Conservation (phyloP, 2,113 vertebrate genomes). For the Campylomormyrus tamandua region DNA sequence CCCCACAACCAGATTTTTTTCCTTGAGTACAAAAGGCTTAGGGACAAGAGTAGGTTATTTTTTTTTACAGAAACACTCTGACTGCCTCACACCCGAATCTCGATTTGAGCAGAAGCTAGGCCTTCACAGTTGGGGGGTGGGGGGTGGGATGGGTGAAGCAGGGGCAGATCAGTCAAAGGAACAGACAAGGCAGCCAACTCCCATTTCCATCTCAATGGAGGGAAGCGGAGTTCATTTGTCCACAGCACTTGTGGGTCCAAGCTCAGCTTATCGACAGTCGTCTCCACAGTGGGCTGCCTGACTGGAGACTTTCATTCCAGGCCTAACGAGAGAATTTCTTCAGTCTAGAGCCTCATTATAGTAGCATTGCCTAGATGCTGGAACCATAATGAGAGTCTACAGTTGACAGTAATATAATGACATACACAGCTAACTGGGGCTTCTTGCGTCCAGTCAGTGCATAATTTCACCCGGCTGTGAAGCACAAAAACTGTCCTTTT, state of each 20-base stretch:
- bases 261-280: neutral
- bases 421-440: neutral
- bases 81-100: neutral
- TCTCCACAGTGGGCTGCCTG: neutral
- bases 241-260: neutral
- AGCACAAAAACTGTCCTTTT: neutral
- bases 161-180: neutral
- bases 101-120: neutral
- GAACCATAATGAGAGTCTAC: neutral
- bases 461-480: neutral
- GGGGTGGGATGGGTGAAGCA: neutral
- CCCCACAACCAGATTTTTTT: neutral
- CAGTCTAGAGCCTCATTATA: neutral
- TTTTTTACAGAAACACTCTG: neutral
- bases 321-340: neutral
- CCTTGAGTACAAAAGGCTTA: neutral
- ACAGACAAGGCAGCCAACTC: conserved; percentile 6
- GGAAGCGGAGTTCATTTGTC: neutral
- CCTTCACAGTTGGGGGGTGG: neutral
- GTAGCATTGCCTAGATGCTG: neutral
- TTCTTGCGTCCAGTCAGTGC: neutral
- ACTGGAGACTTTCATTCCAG: neutral
- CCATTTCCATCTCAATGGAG: conserved; percentile 20
- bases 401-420: neutral
- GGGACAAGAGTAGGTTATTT: neutral